These are phyloP conservation scores for Caenorhabditis uteleia DNA, from an alignment of 2,888 invertebrate genomes.

Conservation along the genomic window DNA sequence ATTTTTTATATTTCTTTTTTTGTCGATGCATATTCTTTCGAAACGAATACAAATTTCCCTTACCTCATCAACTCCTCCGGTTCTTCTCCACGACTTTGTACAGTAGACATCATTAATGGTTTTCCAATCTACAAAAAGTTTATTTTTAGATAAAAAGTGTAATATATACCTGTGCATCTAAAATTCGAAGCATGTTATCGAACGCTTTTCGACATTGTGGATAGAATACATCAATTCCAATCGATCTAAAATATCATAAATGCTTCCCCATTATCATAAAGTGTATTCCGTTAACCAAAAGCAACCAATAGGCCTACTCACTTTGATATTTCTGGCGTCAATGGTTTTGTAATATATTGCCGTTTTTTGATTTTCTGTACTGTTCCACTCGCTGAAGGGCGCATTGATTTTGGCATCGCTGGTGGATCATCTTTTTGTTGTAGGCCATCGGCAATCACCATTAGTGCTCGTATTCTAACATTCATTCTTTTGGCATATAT, in stretches of 20 bases:
- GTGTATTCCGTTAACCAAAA: too few species aligned
- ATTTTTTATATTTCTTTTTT: too few species aligned
- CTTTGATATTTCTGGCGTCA: conserved; percentile 93
- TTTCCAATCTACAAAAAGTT: too few species aligned
- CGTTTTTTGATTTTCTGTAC: conserved; percentile 65
- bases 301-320: too few species aligned
- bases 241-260: conserved; percentile 77
- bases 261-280: too few species aligned
- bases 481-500: conserved; percentile 85
- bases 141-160: too few species aligned
- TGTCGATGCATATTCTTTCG: neutral
- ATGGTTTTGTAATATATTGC: conserved; percentile 75
- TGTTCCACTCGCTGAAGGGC: conserved; percentile 63
- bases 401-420: conserved; percentile 93
- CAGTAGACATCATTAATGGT: conserved; percentile 94
- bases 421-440: conserved; percentile 99
- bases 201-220: conserved; percentile 92
- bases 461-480: conserved; percentile 92
- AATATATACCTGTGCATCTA: conserved; percentile 96
- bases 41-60: neutral
- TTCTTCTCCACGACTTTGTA: conserved; percentile 87
- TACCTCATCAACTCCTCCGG: conserved; percentile 71
- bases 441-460: conserved; percentile 95
- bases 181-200: conserved; percentile 89
- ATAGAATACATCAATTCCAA: conserved; percentile 96